A percentile compares a stretch with the other conserved stretches of the same genome.
Conservation (phyloP, 1,140 invertebrate genomes). For the Trypoxylus dichotomus region DNA sequence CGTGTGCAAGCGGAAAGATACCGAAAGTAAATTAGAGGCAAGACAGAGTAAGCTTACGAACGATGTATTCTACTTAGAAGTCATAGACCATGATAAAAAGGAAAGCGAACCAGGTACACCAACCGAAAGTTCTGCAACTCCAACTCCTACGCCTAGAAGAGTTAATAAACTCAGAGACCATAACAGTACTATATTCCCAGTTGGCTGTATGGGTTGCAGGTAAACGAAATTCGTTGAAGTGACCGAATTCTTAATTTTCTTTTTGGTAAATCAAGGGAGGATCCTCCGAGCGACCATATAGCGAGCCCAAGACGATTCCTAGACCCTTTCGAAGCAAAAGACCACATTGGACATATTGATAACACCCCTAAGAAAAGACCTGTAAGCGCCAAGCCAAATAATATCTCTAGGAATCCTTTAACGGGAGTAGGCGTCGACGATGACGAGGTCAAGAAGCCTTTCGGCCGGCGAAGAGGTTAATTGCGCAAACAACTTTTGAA, state of each 20-base stretch:
- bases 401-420: slow-evolving; percentile 43
- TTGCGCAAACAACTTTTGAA: background rate
- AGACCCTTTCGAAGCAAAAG: slow-evolving; percentile 31
- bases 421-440: slow-evolving; percentile 46
- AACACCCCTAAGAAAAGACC: slow-evolving; percentile 31
- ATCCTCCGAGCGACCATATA: slow-evolving; percentile 25
- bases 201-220: slow-evolving; percentile 39
- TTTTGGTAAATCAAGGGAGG: background rate
- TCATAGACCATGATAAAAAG: background rate
- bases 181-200: slow-evolving; percentile 38
- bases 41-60: background rate
- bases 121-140: slow-evolving; percentile 6
- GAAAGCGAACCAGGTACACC: background rate
- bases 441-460: slow-evolving; percentile 43
- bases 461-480: slow-evolving; percentile 40
- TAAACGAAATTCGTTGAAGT: background rate
- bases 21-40: background rate
- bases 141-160: background rate
- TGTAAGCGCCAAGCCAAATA: slow-evolving; percentile 12
- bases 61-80: slow-evolving; percentile 1
- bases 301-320: slow-evolving; percentile 34
- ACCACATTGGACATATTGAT: slow-evolving; percentile 36
- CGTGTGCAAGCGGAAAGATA: background rate
- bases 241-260: background rate
- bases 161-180: slow-evolving; percentile 35